Conservation (phyloP, 2,888 invertebrate species). For the Eupeodes luniger region DNA sequence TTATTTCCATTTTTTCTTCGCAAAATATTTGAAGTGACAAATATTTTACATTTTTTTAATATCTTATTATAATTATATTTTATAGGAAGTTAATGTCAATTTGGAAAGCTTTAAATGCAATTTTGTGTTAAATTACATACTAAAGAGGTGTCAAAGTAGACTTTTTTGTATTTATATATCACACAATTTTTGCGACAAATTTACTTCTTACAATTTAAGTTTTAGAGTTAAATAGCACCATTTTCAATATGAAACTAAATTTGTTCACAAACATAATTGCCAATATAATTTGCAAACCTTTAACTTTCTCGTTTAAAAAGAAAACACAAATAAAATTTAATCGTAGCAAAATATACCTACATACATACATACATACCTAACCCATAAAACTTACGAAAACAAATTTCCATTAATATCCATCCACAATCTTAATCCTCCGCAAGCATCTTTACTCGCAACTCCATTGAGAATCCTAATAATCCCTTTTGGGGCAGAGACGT, state of each 20-base stretch:
- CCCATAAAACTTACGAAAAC: background rate
- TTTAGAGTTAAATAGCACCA: background rate
- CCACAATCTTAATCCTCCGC: conserved; percentile 7
- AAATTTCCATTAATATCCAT: conserved; percentile 55
- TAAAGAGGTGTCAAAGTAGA: no score
- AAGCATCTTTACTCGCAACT: conserved; percentile 39
- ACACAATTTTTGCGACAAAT: no score
- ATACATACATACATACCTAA: background rate
- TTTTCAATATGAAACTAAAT: background rate
- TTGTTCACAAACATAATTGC: background rate
- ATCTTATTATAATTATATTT: no score
- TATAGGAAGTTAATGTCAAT: no score
- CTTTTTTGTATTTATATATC: no score
- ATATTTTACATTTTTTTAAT: no score
- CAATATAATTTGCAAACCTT: background rate
- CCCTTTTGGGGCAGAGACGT: conserved; percentile 63
- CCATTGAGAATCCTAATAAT: conserved; percentile 58
- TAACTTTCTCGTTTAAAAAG: background rate
- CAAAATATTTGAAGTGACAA: no score
- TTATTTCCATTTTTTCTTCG: no score
- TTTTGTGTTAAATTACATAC: no score
- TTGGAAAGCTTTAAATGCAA: no score
- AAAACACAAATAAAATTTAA: background rate
- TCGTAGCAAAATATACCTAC: conserved; percentile 1
- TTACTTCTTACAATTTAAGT: no score